A percentile compares a stretch with the other conserved stretches of the same genome.
Evolutionary conservation across 2,113 vertebrate genomes (phyloP).

Genomic region (Spea bombifrons): DNA sequence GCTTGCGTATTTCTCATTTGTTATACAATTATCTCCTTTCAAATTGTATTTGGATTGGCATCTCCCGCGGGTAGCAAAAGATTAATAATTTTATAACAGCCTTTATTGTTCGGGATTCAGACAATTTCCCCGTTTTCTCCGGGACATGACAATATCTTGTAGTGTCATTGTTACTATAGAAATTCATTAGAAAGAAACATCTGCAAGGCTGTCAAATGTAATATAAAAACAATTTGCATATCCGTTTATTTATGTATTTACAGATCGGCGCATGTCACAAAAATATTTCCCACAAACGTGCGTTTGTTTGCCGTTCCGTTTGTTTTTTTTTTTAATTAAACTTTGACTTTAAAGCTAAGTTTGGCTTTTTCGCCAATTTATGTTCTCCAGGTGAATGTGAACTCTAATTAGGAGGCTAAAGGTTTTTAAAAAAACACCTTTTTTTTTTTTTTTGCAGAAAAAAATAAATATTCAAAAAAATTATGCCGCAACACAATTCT

Average conservation of each 20-base stretch:
- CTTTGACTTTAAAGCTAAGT: slow-evolving; percentile 2
- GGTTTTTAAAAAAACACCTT: neutral
- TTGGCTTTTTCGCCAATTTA: neutral
- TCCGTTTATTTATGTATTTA: slow-evolving; percentile 15
- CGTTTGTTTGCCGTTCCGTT: neutral
- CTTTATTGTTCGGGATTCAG: slow-evolving; percentile 24
- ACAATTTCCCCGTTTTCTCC: slow-evolving; percentile 13
- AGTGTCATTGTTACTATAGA: slow-evolving; percentile 16
- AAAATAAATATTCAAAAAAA: too few species aligned
- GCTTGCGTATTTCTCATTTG: neutral
- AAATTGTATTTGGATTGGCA: slow-evolving; percentile 2
- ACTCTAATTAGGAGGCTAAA: slow-evolving; percentile 1
- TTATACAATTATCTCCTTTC: neutral
- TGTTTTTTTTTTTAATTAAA: slow-evolving; percentile 6
- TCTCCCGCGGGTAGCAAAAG: neutral
- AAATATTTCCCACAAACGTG: slow-evolving; percentile 1
- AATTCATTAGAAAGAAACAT: slow-evolving; percentile 29
- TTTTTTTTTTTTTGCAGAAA: too few species aligned
- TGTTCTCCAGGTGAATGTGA: neutral
- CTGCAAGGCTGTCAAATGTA: slow-evolving; percentile 14
- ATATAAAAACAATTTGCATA: slow-evolving; percentile 11
- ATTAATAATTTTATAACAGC: neutral
- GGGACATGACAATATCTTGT: slow-evolving; percentile 9
- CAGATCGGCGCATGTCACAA: neutral
- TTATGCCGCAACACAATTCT: too few species aligned